phyloP scores from a whole-genome alignment of 2,113 vertebrate species.

The Barnardius zonarius region DNA sequence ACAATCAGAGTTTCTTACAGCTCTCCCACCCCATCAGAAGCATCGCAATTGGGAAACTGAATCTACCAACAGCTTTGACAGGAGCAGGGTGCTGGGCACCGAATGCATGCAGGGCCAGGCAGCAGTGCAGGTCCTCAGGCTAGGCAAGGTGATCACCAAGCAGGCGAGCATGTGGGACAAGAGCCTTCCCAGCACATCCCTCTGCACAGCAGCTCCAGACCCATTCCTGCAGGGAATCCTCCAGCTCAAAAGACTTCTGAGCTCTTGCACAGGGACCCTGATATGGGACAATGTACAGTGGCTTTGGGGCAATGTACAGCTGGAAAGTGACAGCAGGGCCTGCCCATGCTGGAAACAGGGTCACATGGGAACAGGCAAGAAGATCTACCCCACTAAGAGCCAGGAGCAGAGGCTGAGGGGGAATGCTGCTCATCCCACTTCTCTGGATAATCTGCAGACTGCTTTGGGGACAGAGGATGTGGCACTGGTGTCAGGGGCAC shows the following conservation, averaged over 20 bases:
- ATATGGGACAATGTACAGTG: accelerated
- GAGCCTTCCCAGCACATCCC: not conserved
- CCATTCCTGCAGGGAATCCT: not conserved
- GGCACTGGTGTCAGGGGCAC: accelerated
- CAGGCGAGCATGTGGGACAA: accelerated
- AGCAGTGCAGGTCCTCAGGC: accelerated
- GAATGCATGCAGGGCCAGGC: accelerated
- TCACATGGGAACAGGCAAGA: accelerated
- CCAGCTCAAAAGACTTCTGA: not conserved
- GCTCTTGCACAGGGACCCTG: accelerated
- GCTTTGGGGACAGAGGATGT: not conserved
- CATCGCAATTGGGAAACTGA: not conserved
- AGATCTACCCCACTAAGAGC: not conserved
- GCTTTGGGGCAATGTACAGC: not conserved
- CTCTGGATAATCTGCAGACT: accelerated
- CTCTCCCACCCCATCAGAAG: not conserved
- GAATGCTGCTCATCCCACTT: not conserved
- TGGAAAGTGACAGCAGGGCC: not conserved
- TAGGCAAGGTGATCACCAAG: not conserved
- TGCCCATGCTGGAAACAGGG: not conserved
- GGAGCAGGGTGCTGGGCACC: not conserved
- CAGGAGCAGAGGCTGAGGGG: accelerated
- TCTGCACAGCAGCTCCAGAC: not conserved
- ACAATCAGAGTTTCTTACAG: not conserved
- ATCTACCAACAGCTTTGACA: not conserved